These are phyloP conservation scores for Plestiodon gilberti DNA, from an alignment of 2,113 vertebrate genomes.

Conservation along the genomic window DNA sequence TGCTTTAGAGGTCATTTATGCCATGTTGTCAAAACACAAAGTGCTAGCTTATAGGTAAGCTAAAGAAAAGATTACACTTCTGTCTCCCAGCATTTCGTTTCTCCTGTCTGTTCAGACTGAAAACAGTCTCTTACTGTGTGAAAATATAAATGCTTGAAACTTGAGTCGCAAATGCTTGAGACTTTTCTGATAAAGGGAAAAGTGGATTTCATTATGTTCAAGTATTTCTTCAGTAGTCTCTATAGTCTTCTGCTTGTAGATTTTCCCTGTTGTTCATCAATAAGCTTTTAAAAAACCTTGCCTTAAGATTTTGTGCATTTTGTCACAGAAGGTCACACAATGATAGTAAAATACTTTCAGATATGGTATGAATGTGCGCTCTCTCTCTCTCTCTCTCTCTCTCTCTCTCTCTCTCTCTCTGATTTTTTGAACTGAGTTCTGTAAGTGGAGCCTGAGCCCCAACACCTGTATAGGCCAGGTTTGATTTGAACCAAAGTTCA, in stretches of 20 bases:
- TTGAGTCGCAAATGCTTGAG: no score
- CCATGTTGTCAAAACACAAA: background rate
- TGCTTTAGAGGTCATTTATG: background rate
- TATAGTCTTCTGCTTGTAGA: no score
- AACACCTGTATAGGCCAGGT: background rate
- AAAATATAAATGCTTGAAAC: slow-evolving; percentile 48
- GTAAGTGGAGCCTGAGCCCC: no score
- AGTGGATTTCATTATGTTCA: slow-evolving; percentile 16
- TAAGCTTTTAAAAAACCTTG: no score
- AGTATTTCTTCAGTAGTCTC: background rate
- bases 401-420: no score
- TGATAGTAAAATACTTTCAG: no score
- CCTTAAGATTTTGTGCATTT: no score
- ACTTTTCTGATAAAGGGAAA: slow-evolving; percentile 20
- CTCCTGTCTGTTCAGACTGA: slow-evolving; percentile 50
- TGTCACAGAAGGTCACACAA: no score
- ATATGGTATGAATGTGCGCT: no score
- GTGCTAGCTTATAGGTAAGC: background rate
- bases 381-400: no score
- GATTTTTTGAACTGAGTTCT: no score
- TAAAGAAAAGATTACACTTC: slow-evolving; percentile 44
- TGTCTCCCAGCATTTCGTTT: slow-evolving; percentile 47
- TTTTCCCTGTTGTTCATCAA: no score
- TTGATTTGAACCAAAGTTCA: background rate
- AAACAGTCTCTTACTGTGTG: slow-evolving; percentile 41